Conservation (phyloP, 2,797 vertebrate species). For the Chiloscyllium punctatum region DNA sequence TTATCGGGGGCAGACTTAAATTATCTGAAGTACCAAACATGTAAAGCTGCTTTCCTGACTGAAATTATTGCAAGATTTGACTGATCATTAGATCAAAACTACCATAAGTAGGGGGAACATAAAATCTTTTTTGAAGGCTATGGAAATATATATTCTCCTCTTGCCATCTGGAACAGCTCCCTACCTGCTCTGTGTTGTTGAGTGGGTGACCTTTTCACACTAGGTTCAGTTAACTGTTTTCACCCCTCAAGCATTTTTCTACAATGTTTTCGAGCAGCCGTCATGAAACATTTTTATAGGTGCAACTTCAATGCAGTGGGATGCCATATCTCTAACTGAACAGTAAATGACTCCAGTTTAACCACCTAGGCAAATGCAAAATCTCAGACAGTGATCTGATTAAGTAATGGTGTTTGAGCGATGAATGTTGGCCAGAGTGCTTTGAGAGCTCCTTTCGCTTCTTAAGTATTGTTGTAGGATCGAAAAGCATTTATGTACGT, state of each 20-base stretch:
- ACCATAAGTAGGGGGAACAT: background rate
- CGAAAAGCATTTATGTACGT: background rate
- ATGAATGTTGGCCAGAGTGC: background rate
- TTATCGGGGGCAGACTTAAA: background rate
- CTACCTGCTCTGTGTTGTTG: background rate
- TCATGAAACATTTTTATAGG: background rate
- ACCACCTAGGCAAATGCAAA: background rate
- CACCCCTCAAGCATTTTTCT: background rate
- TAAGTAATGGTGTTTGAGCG: background rate
- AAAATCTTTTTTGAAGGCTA: background rate
- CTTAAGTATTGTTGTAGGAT: background rate
- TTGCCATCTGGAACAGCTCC: background rate
- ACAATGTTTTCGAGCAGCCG: background rate
- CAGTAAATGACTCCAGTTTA: background rate
- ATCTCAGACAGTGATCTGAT: background rate
- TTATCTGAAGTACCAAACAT: background rate
- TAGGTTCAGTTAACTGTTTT: background rate
- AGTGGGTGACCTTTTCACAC: background rate
- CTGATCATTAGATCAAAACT: background rate
- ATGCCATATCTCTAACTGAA: background rate
- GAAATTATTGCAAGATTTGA: background rate
- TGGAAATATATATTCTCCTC: background rate
- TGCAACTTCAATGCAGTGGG: background rate
- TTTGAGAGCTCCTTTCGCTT: background rate
- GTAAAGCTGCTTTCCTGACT: background rate